phyloP scores from a whole-genome alignment of 2,797 vertebrate species.

The Rhynchotus rufescens region DNA sequence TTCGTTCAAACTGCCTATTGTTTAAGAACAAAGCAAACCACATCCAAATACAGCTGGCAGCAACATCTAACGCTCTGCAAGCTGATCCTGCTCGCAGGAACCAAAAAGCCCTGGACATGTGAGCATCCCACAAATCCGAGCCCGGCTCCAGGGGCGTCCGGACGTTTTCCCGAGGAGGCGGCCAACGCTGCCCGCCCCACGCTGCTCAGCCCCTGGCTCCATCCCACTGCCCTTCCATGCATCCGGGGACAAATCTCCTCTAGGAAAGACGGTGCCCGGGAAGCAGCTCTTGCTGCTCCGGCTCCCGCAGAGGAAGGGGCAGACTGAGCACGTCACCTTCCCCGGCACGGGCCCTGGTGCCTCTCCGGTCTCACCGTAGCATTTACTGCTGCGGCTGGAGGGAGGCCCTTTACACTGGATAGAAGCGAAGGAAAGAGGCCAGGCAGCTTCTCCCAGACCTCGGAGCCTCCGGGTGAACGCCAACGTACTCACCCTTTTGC shows the following conservation, averaged over 20 bases:
- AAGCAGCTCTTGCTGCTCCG: not conserved
- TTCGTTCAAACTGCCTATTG: conserved; percentile 50
- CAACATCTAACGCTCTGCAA: conserved; percentile 33
- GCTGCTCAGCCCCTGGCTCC: not conserved
- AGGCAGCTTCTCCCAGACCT: not conserved
- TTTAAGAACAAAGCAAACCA: conserved; percentile 70
- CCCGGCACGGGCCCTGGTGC: not conserved
- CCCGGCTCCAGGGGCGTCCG: not conserved
- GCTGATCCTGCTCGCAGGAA: conserved; percentile 1
- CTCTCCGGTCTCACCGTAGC: not conserved
- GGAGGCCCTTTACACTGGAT: not conserved
- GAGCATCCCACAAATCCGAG: not conserved
- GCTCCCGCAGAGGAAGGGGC: not conserved
- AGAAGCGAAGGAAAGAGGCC: not conserved
- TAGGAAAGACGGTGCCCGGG: not conserved
- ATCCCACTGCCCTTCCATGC: not conserved
- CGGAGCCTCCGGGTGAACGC: not conserved
- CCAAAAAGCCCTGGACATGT: not conserved
- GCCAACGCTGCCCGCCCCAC: not conserved
- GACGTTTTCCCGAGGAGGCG: not conserved
- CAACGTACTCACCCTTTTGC: not conserved
- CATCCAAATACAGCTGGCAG: conserved; percentile 63
- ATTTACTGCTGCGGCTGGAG: not conserved
- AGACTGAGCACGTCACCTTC: not conserved
- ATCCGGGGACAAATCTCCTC: not conserved